A percentile compares a stretch with the other conserved stretches of the same genome.
These are phyloP conservation scores for Vombatus ursinus DNA, from an alignment of 2,113 vertebrate species.

Conservation along the genomic window DNA sequence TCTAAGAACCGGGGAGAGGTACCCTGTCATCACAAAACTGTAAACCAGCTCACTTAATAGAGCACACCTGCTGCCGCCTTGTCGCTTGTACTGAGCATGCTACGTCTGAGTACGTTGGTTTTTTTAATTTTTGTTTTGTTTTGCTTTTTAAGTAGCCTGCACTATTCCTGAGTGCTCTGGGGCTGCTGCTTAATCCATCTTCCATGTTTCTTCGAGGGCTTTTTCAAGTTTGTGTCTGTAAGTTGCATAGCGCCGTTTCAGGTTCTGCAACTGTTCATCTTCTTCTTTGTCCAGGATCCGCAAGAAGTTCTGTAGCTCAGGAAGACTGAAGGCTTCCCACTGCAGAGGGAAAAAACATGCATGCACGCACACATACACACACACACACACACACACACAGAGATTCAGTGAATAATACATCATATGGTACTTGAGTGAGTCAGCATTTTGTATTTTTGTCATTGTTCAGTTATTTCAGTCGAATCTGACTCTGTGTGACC, in stretches of 20 bases:
- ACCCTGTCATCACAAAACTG: conserved; percentile 71
- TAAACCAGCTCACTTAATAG: conserved; percentile 63
- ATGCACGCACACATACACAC: too few species aligned
- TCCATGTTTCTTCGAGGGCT: conserved; percentile 84
- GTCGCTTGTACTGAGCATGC: conserved; percentile 67
- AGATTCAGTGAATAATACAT: background rate
- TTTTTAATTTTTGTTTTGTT: background rate
- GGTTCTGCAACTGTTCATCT: conserved; percentile 87
- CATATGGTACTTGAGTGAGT: background rate
- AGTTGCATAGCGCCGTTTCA: conserved; percentile 87
- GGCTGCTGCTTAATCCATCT: conserved; percentile 81
- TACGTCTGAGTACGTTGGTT: conserved; percentile 46
- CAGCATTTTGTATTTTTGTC: background rate
- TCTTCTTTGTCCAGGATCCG: conserved; percentile 97
- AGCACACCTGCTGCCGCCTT: conserved; percentile 69
- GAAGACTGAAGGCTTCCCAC: conserved; percentile 98
- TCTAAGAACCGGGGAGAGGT: conserved; percentile 71
- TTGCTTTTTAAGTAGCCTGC: conserved; percentile 35
- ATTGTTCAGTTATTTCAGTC: background rate
- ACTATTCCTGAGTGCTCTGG: conserved; percentile 61
- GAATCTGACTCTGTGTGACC: too few species aligned
- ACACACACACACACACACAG: too few species aligned
- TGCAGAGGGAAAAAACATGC: conserved; percentile 66
- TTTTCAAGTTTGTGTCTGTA: conserved; percentile 93
- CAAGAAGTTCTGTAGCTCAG: conserved; percentile 96